Evolutionary conservation across 1,140 invertebrate species (phyloP), one percentile per base, ranked within the genome.

Genomic region (Drosophila grimshawi): DNA sequence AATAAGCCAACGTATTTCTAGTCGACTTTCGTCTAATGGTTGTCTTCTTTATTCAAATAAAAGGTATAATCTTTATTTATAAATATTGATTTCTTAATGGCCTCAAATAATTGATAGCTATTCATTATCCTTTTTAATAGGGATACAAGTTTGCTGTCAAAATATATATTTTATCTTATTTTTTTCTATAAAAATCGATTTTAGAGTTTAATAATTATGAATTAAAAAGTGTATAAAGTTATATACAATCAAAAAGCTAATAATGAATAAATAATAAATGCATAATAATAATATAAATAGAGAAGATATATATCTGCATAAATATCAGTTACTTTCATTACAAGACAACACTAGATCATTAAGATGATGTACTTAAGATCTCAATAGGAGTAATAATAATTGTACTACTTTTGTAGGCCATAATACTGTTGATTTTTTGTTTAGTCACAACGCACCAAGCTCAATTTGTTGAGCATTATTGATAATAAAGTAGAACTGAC

Each of bases 381-480:
- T 27, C 7, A 27, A 5, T 33, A n/a, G 32, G 37, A 27, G 30
- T 11, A 3, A 51, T 37, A 32, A 53, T 65, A 65, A 71, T 67
- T 53, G 37, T 32, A 5, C 19, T 32, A 32, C 8, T 41, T 10
- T 19, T 1, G 19, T 19, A 19, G 19, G 19, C 2, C 19, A 19
- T 19, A 19, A 19, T 19, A 19, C 19, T 0, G 19, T 19, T 19
- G 0, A 1, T 19, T 19, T 53, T n/a, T 27, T 3, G 27, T 2
- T 19, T 33, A 0, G 27, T 3, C 32, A 53, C 49, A 29, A 11
- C 39, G 8, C 51, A 7, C 5, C 19, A 19, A 1, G 7, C 7
- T 43, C 49, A 43, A 48, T 11, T 51, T 71, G 29, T 57, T 65
- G 53, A 8, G 7, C 53, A 48, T 66, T 72, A 53, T 57, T 66